Evolutionary conservation across 2,797 vertebrate species (phyloP), one percentile per base, ranked within the genome.

Genomic region (Semotilus atromaculatus): DNA sequence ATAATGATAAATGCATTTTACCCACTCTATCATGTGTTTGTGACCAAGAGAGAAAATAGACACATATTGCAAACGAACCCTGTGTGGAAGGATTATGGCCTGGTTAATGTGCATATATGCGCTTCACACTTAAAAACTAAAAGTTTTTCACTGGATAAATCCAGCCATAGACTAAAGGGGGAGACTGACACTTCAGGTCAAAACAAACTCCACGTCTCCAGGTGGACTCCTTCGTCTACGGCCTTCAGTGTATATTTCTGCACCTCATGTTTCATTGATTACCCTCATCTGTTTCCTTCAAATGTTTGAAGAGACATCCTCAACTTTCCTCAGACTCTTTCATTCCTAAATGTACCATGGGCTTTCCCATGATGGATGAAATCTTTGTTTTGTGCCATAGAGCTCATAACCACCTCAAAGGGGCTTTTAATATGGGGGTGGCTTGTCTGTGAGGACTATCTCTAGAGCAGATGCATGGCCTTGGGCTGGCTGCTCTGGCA

Each of bases 381-480:
- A 23, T 80, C 53, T 64, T 71, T 79, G 67, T 72, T 80, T 80
- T 78, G 29, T 48, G 38, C 40, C 43, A 29, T 71, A 40, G 66
- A 84, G 26, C 64, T 84, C 74, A 60, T 48, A 72, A 79, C 51
- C 79, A 82, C 66, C 83, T 85, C 82, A 89, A 85, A 84, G 67
- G 78, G 26, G 81, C 75, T 85, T 90, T 90, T 88, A 85, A 86
- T 86, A 80, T 73, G 79, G 60, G 80, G 74, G 72, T 75, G 78
- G 74, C 60, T 53, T 88, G 86, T 86, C 71, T 85, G 71, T 79
- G 72, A 82, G 81, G 58, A 81, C 53, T 81, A 83, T 85, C 85
- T 87, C 51, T 19, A 82, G 78, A 88, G 84, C 88, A 92, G 91
- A 90, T 91, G 89, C 86, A 90, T 80, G 34, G 89, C 90, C 90